phyloP scores from a whole-genome alignment of 2,888 invertebrate genomes.

The Xanthorhoe designata region DNA sequence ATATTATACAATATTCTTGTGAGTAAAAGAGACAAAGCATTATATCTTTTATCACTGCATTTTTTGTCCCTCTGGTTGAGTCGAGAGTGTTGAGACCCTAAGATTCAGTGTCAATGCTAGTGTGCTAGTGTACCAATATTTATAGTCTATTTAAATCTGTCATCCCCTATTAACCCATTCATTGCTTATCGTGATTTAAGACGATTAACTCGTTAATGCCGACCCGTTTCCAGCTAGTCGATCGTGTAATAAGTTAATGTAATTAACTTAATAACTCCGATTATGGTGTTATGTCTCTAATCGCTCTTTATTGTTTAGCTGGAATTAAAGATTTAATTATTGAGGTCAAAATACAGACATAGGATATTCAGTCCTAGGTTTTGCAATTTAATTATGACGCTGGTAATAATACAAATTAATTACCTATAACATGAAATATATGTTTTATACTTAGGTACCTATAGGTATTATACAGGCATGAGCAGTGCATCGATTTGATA shows the following conservation, averaged over 20 bases:
- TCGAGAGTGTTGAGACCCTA: no score
- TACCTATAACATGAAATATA: background rate
- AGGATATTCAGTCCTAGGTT: background rate
- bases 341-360: constrained; percentile 20
- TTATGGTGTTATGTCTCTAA: constrained; percentile 76
- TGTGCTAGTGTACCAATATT: background rate
- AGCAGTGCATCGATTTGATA: no score
- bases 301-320: constrained; percentile 58
- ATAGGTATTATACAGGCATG: no score
- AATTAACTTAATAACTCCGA: constrained; percentile 74
- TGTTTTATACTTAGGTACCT: background rate
- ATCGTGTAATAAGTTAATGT: constrained; percentile 76
- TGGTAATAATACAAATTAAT: background rate
- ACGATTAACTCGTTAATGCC: constrained; percentile 65
- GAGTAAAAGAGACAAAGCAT: no score
- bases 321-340: constrained; percentile 43
- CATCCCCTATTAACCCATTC: constrained; percentile 19
- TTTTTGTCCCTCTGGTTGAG: no score
- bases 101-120: no score
- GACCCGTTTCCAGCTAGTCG: constrained; percentile 73
- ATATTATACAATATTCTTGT: no score
- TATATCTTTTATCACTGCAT: no score
- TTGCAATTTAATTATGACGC: background rate
- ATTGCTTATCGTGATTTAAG: constrained; percentile 53
- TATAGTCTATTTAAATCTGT: constrained; percentile 18